Conservation (phyloP, 1,140 invertebrate genomes). For the Brachionus rubens region DNA sequence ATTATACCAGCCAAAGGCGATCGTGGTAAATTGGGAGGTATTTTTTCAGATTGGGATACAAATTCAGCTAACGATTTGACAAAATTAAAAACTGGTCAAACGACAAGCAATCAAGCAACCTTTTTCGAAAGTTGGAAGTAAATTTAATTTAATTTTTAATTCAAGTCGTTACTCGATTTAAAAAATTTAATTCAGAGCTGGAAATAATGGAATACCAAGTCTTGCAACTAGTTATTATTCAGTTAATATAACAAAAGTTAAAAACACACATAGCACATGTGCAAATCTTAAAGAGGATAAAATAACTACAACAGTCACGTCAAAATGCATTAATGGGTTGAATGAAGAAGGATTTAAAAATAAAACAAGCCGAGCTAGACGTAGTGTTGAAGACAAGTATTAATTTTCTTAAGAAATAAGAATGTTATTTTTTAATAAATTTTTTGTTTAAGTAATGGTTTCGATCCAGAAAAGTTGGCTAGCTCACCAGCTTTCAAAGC, state of each 20-base stretch:
- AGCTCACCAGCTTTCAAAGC: too few relatives aligned
- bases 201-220: neutral
- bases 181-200: neutral
- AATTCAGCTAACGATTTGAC: neutral
- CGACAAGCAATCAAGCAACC: neutral
- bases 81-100: neutral
- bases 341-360: conserved; percentile 1
- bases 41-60: conserved; percentile 7
- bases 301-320: neutral
- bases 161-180: neutral
- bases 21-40: neutral
- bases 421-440: neutral
- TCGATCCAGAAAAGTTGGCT: neutral
- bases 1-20: conserved; percentile 11
- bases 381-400: neutral
- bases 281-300: neutral
- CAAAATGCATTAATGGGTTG: neutral
- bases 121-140: neutral
- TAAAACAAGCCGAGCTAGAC: neutral
- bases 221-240: neutral
- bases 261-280: neutral
- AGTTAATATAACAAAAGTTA: neutral
- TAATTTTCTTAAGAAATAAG: neutral
- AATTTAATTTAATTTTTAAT: neutral
- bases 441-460: neutral